Percentiles rank a stretch among this genome's conserved stretches.
Conservation (phyloP, 1,140 invertebrate species). For the Ceratoteleas bidentatus region DNA sequence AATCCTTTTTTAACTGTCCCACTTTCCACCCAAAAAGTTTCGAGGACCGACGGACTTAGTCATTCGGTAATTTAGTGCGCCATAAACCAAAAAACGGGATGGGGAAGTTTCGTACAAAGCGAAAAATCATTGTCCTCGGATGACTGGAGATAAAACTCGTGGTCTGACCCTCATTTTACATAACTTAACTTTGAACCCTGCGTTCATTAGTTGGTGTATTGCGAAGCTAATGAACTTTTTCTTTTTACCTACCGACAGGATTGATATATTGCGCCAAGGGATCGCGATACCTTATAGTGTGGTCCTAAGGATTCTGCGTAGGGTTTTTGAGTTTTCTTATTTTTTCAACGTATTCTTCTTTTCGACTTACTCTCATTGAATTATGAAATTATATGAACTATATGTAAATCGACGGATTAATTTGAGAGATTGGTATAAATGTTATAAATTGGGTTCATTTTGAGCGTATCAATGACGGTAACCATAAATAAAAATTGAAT, state of each 20-base stretch:
- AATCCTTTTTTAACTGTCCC: conserved; percentile 4
- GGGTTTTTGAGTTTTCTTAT: too few species aligned
- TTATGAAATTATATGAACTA: too few species aligned
- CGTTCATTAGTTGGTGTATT: conserved; percentile 23
- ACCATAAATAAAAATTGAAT: conserved; percentile 40
- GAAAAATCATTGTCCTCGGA: conserved; percentile 20
- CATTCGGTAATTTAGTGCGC: conserved; percentile 22
- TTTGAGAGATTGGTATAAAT: too few species aligned
- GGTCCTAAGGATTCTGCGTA: too few species aligned
- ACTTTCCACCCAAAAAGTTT: conserved; percentile 1
- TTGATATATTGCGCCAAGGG: conserved; percentile 2
- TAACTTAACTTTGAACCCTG: conserved; percentile 38
- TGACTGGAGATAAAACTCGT: conserved; percentile 35
- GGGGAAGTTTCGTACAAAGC: conserved; percentile 6
- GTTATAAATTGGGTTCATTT: too few species aligned
- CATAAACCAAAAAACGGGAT: conserved; percentile 20
- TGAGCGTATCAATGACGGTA: conserved; percentile 8
- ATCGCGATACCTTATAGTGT: too few species aligned
- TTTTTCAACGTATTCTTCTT: too few species aligned
- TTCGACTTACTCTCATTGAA: too few species aligned
- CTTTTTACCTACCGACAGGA: background rate
- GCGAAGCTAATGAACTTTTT: conserved; percentile 5
- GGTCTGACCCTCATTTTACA: conserved; percentile 30
- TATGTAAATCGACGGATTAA: too few species aligned
- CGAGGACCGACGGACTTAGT: background rate